A percentile compares a stretch with the other conserved stretches of the same genome.
These are phyloP conservation scores for Apocrypta bakeri DNA, from an alignment of 1,140 invertebrate genomes.

Conservation along the genomic window DNA sequence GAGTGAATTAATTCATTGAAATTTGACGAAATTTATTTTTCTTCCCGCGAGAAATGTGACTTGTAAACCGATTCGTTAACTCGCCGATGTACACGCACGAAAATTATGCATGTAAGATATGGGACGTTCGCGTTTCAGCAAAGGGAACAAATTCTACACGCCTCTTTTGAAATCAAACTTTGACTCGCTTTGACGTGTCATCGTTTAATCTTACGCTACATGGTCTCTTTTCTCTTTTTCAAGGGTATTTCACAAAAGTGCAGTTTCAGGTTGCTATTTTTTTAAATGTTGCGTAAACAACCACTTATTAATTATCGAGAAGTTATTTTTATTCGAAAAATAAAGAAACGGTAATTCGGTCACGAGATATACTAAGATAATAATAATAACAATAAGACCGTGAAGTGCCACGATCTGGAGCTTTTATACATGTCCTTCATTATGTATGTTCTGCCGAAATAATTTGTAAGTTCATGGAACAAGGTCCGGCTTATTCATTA, in stretches of 20 bases:
- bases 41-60: neutral
- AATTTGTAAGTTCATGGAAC: neutral
- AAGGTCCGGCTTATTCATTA: neutral
- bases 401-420: neutral
- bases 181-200: neutral
- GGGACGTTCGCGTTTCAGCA: neutral
- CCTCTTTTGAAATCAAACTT: neutral
- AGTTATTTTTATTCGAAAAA: neutral
- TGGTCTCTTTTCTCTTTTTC: too few relatives aligned
- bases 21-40: neutral
- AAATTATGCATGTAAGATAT: too few relatives aligned
- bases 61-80: neutral
- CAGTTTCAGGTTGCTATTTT: neutral
- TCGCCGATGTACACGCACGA: too few relatives aligned
- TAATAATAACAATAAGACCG: neutral
- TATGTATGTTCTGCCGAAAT: neutral
- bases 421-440: neutral
- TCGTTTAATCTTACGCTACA: neutral
- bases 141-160: neutral
- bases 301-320: neutral
- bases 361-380: neutral
- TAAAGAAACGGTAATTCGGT: too few relatives aligned
- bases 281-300: neutral
- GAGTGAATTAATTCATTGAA: neutral
- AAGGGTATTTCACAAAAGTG: too few relatives aligned